Conservation (phyloP, 2,888 invertebrate species). For the Thera britannica region DNA sequence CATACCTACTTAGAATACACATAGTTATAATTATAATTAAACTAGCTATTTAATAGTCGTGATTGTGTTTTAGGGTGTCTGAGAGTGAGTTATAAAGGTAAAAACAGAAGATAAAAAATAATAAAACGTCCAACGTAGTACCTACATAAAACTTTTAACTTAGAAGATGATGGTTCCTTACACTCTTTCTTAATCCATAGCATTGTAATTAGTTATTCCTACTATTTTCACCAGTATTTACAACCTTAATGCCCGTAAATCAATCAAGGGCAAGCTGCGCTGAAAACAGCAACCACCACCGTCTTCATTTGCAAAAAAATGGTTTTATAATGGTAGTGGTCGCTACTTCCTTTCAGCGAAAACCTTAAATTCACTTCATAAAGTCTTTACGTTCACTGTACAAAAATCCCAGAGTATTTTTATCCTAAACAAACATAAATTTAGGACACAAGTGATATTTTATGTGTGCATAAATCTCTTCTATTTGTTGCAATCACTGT, state of each 20-base stretch:
- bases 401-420: constrained; percentile 18
- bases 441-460: constrained; percentile 17
- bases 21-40: constrained; percentile 9
- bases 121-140: no score
- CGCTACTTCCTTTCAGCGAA: constrained; percentile 24
- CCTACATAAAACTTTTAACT: background rate
- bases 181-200: constrained; percentile 14
- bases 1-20: constrained; percentile 17
- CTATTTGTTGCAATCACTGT: background rate
- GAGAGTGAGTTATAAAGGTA: background rate
- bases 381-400: constrained; percentile 37
- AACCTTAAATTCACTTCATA: constrained; percentile 39
- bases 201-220: constrained; percentile 13
- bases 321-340: constrained; percentile 12
- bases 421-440: constrained; percentile 18
- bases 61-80: constrained; percentile 8
- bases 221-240: constrained; percentile 32
- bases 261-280: constrained; percentile 11
- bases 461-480: constrained; percentile 12
- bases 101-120: background rate
- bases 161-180: constrained; percentile 11
- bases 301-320: constrained; percentile 12
- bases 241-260: constrained; percentile 16
- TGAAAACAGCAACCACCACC: constrained; percentile 18
- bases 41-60: constrained; percentile 13